Percentiles rank a stretch among this genome's conserved stretches.
Evolutionary conservation across 1,140 invertebrate genomes (phyloP).

Genomic region (Coptotermes formosanus): DNA sequence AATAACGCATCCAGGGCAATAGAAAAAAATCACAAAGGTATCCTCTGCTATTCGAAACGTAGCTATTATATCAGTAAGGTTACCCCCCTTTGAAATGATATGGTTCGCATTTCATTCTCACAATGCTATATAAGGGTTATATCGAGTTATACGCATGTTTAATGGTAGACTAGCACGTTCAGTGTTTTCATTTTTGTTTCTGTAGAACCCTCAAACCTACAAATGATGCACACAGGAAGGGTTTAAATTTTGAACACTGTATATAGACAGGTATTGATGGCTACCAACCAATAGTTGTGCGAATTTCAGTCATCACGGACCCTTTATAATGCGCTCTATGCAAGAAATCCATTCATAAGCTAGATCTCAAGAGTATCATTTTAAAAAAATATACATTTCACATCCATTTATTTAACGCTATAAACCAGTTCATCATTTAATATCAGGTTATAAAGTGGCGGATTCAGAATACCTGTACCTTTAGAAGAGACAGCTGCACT

Average conservation of each 20-base stretch:
- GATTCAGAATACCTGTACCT: neutral
- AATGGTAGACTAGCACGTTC: neutral
- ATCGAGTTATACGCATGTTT: neutral
- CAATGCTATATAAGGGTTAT: neutral
- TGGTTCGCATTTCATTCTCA: neutral
- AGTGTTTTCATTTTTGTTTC: neutral
- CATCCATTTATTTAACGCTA: neutral
- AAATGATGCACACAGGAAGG: neutral
- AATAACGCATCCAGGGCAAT: neutral
- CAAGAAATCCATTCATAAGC: neutral
- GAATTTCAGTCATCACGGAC: neutral
- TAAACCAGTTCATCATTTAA: constrained; percentile 4
- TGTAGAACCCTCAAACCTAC: neutral
- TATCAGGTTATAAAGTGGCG: neutral
- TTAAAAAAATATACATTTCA: neutral
- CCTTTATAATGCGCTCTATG: neutral
- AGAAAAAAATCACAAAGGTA: constrained; percentile 13
- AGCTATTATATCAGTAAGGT: neutral
- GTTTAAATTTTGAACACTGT: neutral
- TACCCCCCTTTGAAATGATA: neutral
- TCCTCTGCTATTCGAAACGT: neutral
- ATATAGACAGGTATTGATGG: neutral
- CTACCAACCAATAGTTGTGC: neutral
- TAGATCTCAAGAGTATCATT: neutral
- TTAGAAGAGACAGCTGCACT: neutral